Conservation (phyloP, 2,797 vertebrate species). For the Anomalospiza imberbis region DNA sequence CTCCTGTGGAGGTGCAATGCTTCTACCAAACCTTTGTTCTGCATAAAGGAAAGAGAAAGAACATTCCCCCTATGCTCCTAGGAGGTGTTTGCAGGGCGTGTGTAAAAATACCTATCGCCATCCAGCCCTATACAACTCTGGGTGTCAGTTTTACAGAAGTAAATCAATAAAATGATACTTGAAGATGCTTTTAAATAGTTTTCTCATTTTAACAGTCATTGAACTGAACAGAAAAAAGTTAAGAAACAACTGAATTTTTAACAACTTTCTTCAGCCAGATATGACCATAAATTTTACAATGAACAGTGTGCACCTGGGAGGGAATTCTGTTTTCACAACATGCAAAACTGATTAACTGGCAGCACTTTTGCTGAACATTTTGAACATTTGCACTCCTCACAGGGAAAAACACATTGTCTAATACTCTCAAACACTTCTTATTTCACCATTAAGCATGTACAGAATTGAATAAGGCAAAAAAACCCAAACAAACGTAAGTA, state of each 20-base stretch:
- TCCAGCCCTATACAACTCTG: not conserved
- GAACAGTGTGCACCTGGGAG: not conserved
- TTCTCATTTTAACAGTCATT: conserved; percentile 5
- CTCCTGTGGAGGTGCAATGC: not conserved
- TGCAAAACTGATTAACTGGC: not conserved
- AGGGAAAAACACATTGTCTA: not conserved
- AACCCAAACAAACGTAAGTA: not conserved
- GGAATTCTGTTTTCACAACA: conserved; percentile 4
- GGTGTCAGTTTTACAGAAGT: not conserved
- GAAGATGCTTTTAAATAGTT: not conserved
- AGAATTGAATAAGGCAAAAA: conserved; percentile 17
- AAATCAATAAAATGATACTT: not conserved
- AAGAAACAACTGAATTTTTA: not conserved
- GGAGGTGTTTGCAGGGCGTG: not conserved
- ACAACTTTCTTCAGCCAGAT: not conserved
- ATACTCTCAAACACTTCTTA: not conserved
- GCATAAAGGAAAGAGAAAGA: not conserved
- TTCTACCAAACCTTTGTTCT: not conserved
- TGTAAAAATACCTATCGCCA: not conserved
- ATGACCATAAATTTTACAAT: not conserved
- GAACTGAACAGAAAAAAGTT: not conserved
- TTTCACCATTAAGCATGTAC: conserved; percentile 3
- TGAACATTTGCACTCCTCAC: not conserved
- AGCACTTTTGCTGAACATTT: not conserved
- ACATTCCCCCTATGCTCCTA: not conserved